These are phyloP conservation scores for Drosophila longiperda DNA, from an alignment of 2,888 invertebrate genomes.

Conservation along the genomic window DNA sequence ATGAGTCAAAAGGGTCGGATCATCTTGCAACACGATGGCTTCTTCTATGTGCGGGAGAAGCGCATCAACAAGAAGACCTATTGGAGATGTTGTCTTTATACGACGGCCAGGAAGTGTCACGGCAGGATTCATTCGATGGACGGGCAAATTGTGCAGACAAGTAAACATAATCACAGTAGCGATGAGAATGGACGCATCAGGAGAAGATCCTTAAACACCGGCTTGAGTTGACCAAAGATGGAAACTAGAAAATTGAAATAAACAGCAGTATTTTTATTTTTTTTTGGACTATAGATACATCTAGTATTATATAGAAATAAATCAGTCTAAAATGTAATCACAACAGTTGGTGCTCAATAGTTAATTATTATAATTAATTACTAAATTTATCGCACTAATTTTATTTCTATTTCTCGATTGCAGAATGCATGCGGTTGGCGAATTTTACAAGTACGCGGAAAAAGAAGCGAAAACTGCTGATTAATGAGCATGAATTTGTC, in stretches of 20 bases:
- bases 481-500: conserved; percentile 81
- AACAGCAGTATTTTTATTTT: background rate
- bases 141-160: conserved; percentile 76
- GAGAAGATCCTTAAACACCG: background rate
- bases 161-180: conserved; percentile 80
- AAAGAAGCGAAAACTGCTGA: conserved; percentile 80
- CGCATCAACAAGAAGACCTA: conserved; percentile 82
- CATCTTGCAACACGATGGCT: conserved; percentile 78
- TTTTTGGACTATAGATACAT: background rate
- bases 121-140: conserved; percentile 82
- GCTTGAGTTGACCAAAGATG: background rate
- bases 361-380: background rate
- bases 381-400: conserved; percentile 25
- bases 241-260: background rate
- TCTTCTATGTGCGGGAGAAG: conserved; percentile 83
- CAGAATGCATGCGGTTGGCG: conserved; percentile 55
- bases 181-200: conserved; percentile 37
- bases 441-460: conserved; percentile 82
- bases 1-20: conserved; percentile 84
- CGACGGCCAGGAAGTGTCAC: conserved; percentile 82
- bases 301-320: conserved; percentile 2
- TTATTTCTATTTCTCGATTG: conserved; percentile 7
- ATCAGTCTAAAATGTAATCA: background rate
- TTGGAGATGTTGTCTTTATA: conserved; percentile 85
- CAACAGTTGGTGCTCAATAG: background rate